Evolutionary conservation across 2,888 invertebrate species (phyloP), one percentile per base, ranked within the genome.

Genomic region (Coremacera marginata): DNA sequence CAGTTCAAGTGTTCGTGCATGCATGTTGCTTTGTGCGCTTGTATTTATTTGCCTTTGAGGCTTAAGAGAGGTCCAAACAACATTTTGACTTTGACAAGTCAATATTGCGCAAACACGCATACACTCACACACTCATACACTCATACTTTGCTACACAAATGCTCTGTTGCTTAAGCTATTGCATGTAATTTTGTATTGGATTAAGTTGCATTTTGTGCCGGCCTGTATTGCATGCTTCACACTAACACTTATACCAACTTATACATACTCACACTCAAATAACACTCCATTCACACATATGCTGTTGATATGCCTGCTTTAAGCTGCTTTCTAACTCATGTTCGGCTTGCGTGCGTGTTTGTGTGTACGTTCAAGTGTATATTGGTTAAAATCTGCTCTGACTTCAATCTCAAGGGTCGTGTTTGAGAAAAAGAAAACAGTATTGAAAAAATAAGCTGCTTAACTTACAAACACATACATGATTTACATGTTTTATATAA

Each of bases 21-120:
- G 44, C 34, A 51, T 22, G 60, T 16, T 44, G 57, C 22, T 72
- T 22, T 19, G 19, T 55, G 52, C 55, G 52, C 55, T 25, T 65
- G 70, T 70, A 19, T 31, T 55, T 71, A n/a, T 71, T 37, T 49
- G 72, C 72, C 49, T 72, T 72, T 60, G 44, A 22, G 72, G 62
- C 72, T 72, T 60, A 49, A 62, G n/a, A 72, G 68, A 5, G 68
- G 37, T 44, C 62, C 60, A 60, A 31, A 37, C 71, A 55, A 25
- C 57, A 62, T 62, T 72, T 62, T 72, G 72, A 72, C 72, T 72
- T 72, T 72, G 72, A 72, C 44, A 62, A 72, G 72, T 72, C 72
- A 72, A 62, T 72, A 72, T 72, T 16, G 72, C 25, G 22, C 65
- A 34, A 34, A 65, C 65, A 22, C 22, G 44, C 44, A 44, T 11